phyloP scores from a whole-genome alignment of 2,113 vertebrate genomes.

The Butorides virescens region DNA sequence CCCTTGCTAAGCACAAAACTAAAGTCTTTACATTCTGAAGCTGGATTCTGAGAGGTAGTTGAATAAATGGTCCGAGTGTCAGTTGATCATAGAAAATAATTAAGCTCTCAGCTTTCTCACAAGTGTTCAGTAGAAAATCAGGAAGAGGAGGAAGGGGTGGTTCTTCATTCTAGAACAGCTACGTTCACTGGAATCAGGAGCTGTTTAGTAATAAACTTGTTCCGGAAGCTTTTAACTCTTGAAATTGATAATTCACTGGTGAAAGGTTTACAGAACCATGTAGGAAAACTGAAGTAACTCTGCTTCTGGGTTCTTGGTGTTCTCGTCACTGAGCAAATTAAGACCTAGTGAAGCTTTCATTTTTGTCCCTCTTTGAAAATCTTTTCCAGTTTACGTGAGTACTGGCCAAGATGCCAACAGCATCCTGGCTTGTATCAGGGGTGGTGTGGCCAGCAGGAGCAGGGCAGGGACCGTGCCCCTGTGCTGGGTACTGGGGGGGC shows the following conservation, averaged over 20 bases:
- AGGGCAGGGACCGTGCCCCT: no score
- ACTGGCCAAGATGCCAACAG: background rate
- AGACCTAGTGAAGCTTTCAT: background rate
- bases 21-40: no score
- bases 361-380: background rate
- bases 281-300: background rate
- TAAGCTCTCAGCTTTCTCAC: background rate
- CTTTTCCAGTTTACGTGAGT: background rate
- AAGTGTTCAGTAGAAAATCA: background rate
- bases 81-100: background rate
- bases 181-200: background rate
- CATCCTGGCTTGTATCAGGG: background rate
- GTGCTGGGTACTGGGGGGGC: no score
- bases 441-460: background rate
- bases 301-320: background rate
- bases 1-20: background rate
- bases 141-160: background rate
- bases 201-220: background rate
- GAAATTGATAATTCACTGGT: background rate
- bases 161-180: background rate
- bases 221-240: background rate
- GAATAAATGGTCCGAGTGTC: background rate
- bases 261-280: background rate
- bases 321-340: background rate
- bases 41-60: background rate